Conservation (phyloP, 2,888 invertebrate species). For the Ophion ventricosus region DNA sequence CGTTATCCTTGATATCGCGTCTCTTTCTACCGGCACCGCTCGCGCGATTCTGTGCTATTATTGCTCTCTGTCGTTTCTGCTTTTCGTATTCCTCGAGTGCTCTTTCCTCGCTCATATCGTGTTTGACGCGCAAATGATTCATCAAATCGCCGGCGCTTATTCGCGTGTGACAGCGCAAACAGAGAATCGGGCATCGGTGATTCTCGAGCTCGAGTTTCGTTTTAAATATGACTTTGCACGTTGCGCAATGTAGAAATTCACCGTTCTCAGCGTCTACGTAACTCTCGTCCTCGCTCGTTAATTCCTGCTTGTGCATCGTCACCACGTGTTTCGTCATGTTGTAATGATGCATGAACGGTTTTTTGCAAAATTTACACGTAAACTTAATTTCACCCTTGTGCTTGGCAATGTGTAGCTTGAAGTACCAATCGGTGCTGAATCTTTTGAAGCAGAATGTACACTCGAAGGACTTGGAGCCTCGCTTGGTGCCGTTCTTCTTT, state of each 20-base stretch:
- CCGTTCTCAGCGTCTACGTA: conserved; percentile 27
- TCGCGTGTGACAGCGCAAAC: conserved; percentile 44
- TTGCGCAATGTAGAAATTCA: conserved; percentile 47
- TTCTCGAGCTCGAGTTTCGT: conserved; percentile 49
- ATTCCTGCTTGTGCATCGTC: conserved; percentile 70
- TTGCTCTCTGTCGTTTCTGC: conserved; percentile 41
- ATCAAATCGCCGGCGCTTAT: conserved; percentile 38
- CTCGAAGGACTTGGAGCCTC: conserved; percentile 72
- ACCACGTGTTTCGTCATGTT: conserved; percentile 76
- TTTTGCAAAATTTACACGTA: conserved; percentile 76
- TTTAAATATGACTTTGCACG: conserved; percentile 54
- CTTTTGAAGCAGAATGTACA: conserved; percentile 78
- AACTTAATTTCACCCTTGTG: conserved; percentile 77
- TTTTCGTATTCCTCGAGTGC: conserved; percentile 48
- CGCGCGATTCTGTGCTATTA: conserved; percentile 20
- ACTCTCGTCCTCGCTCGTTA: conserved; percentile 11
- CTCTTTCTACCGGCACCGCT: conserved; percentile 9
- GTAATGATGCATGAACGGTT: conserved; percentile 75
- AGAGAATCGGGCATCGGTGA: conserved; percentile 54
- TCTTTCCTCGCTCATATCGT: conserved; percentile 46
- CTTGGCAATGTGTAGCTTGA: conserved; percentile 78
- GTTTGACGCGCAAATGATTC: conserved; percentile 45
- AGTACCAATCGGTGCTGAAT: conserved; percentile 80
- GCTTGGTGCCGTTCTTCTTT: conserved; percentile 55
- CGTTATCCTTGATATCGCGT: conserved; percentile 22